phyloP scores from a whole-genome alignment of 2,113 vertebrate species.

The Elachura formosa region DNA sequence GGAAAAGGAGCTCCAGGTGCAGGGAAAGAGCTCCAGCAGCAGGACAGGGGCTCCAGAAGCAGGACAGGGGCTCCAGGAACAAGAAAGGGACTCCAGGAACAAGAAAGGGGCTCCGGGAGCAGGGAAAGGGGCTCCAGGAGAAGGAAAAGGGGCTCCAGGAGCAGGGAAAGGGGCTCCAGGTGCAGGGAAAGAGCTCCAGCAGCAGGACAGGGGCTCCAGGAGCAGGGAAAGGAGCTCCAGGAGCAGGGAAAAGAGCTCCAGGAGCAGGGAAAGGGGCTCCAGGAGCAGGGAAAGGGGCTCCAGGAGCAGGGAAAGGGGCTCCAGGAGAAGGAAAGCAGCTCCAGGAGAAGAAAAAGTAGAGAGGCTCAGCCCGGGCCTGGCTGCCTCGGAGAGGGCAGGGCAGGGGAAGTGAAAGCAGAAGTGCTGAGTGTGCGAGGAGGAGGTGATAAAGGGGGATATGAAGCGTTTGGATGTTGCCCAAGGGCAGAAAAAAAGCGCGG shows the following conservation, averaged over 20 bases:
- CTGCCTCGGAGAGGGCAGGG: not conserved
- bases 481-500: not conserved
- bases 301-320: accelerated
- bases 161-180: accelerated
- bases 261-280: accelerated
- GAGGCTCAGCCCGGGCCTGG: not conserved
- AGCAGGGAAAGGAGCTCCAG: accelerated
- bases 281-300: accelerated
- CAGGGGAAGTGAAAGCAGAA: constrained; percentile 11
- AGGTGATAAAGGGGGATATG: not conserved
- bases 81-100: too few species aligned
- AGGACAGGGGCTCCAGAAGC: too few species aligned
- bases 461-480: not conserved
- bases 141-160: not conserved
- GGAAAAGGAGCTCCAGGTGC: not conserved
- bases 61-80: not conserved
- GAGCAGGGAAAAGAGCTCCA: accelerated
- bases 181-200: accelerated
- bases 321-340: not conserved
- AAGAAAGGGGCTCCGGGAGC: not conserved
- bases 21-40: not conserved
- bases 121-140: not conserved
- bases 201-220: not conserved
- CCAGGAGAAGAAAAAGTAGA: not conserved
- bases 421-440: not conserved